Percentiles rank a stretch among this genome's conserved stretches.
phyloP scores from a whole-genome alignment of 1,140 invertebrate species.

The Drosophila saltans region DNA sequence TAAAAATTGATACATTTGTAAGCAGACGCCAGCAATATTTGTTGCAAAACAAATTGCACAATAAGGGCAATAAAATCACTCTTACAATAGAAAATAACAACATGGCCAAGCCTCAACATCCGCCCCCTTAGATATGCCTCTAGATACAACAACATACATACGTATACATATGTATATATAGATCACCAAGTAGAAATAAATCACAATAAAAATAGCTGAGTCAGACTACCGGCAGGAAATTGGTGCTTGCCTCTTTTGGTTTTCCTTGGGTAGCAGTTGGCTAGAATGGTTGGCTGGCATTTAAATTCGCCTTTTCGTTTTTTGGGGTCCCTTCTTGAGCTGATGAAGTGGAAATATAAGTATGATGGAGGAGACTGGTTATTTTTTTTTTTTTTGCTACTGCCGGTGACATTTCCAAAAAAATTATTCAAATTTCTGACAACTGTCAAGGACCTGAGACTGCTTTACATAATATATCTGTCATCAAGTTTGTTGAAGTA shows the following conservation, averaged over 20 bases:
- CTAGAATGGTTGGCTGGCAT: conserved; percentile 18
- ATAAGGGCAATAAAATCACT: conserved; percentile 47
- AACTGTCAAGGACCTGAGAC: conserved; percentile 62
- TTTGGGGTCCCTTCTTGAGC: conserved; percentile 18
- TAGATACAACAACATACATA: not conserved
- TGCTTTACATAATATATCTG: conserved; percentile 70
- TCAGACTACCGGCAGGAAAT: conserved; percentile 23
- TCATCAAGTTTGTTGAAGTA: conserved; percentile 40
- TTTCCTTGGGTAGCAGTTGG: not conserved
- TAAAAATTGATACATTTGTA: conserved; percentile 48
- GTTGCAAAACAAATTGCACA: conserved; percentile 27
- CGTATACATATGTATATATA: conserved; percentile 6
- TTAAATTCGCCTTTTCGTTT: conserved; percentile 30
- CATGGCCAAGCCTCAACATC: conserved; percentile 14
- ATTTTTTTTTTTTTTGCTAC: not conserved
- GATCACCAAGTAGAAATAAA: conserved; percentile 47
- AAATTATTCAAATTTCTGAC: conserved; percentile 71
- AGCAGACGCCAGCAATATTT: conserved; percentile 25
- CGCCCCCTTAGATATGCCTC: not conserved
- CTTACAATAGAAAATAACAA: conserved; percentile 31
- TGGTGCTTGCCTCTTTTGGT: conserved; percentile 9
- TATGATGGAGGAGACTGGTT: conserved; percentile 7
- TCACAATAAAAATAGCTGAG: conserved; percentile 52
- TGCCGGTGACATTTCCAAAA: conserved; percentile 37
- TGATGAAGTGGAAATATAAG: conserved; percentile 36